Evolutionary conservation across 2,797 vertebrate species (phyloP), one percentile per base, ranked within the genome.

Genomic region (Linurgus olivaceus): DNA sequence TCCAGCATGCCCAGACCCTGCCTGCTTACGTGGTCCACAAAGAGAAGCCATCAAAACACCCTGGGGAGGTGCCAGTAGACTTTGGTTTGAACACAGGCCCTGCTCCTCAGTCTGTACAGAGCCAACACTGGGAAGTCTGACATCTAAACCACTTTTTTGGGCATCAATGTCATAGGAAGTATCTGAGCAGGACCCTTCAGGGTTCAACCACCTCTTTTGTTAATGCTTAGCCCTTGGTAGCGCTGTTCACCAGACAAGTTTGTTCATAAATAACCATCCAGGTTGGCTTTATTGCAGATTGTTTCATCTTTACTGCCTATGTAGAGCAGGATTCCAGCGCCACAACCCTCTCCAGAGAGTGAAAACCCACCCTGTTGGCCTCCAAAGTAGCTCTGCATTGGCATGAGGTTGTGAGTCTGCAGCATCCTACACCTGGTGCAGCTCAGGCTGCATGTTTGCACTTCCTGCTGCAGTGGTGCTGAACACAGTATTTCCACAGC

Each of bases 191-290:
- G 58, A 57, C 28, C 28, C 23, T 37, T 33, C 26, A 67, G 37
- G 13, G 45, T 14, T 67, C 65, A 74, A 1, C 4, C 0, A 5
- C 35, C n/a, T 4, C 11, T 61, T 57, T 6, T 7, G 10, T 61
- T 68, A 90, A 33, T 37, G 42, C 26, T 82, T 73, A 85, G 29
- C 15, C 38, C 8, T 74, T 63, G 33, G 51, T 40, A 66, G 28
- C 0, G 0, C 25, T 50, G 25, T 37, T 61, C 0, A 1, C 3
- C 7, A 14, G 72, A n/a, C 29, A 76, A 17, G 14, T 25, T 72
- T 74, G 31, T 59, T 38, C 21, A 7, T 33, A 51, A 87, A 33
- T 62, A 58, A n/a, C 18, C 48, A 33, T 9, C 10, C 40, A 63
- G 23, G 23, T 33, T 61, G 35, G 3, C 45, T 93, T 85, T 28